A percentile compares a stretch with the other conserved stretches of the same genome.
phyloP scores from a whole-genome alignment of 2,888 invertebrate genomes.

The Cabera pusaria region DNA sequence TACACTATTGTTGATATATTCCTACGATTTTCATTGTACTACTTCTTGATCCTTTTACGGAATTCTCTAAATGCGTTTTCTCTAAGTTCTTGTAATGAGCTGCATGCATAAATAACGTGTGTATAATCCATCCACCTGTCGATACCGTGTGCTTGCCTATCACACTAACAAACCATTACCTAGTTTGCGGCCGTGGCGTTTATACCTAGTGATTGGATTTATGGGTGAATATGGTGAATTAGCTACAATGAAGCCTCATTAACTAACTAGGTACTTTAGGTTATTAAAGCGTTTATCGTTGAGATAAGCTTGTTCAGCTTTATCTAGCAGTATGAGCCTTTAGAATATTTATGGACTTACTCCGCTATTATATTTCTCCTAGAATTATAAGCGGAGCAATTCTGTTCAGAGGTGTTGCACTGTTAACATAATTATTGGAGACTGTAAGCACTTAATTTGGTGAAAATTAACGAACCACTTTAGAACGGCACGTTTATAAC shows the following conservation, averaged over 20 bases:
- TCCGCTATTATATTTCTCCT: constrained; percentile 54
- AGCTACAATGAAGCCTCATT: constrained; percentile 34
- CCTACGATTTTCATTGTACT: too few relatives aligned
- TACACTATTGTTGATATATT: too few relatives aligned
- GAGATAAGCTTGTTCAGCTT: constrained; percentile 58
- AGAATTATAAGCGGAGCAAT: constrained; percentile 52
- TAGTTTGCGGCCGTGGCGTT: constrained; percentile 10
- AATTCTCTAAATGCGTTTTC: too few relatives aligned
- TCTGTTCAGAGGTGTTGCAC: constrained; percentile 28
- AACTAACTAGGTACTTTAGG: constrained; percentile 31
- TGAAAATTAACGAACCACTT: too few relatives aligned
- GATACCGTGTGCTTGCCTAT: constrained; percentile 9
- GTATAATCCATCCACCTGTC: too few relatives aligned
- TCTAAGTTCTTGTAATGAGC: too few relatives aligned
- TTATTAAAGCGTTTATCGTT: constrained; percentile 53
- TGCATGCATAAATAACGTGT: too few relatives aligned
- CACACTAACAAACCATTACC: constrained; percentile 17
- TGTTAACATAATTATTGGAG: too few relatives aligned
- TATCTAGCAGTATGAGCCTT: constrained; percentile 51
- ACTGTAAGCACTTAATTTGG: too few relatives aligned
- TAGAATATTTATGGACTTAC: constrained; percentile 66
- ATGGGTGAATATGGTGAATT: constrained; percentile 15
- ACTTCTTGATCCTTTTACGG: too few relatives aligned
- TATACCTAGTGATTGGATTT: constrained; percentile 22
- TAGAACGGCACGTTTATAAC: too few relatives aligned